These are phyloP conservation scores for Eristalinus sepulchralis DNA, from an alignment of 2,888 invertebrate genomes.

Conservation along the genomic window DNA sequence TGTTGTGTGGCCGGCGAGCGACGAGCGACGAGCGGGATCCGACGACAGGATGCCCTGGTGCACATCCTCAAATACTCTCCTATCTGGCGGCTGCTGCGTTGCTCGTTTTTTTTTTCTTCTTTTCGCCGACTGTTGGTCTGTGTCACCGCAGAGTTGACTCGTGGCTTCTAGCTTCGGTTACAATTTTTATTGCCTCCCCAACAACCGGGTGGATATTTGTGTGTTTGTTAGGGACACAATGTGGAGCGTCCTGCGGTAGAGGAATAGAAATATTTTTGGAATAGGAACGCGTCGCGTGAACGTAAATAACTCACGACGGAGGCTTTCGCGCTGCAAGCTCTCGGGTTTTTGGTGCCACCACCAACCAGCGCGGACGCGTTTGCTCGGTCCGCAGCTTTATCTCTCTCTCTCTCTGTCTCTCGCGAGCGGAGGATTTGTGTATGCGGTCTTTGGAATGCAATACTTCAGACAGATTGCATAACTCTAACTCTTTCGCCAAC, in stretches of 20 bases:
- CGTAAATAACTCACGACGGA: slow-evolving; percentile 65
- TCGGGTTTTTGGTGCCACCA: slow-evolving; percentile 48
- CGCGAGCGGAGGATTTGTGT: background rate
- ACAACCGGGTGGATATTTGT: slow-evolving; percentile 5
- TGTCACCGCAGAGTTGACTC: slow-evolving; percentile 65
- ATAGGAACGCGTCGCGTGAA: slow-evolving; percentile 65
- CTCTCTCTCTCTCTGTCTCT: slow-evolving; percentile 27
- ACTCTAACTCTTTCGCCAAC: slow-evolving; percentile 15
- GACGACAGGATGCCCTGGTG: slow-evolving; percentile 45
- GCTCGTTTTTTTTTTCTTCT: slow-evolving; percentile 1
- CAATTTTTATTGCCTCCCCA: slow-evolving; percentile 45
- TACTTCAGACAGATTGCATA: slow-evolving; percentile 64
- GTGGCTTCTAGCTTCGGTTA: slow-evolving; percentile 56
- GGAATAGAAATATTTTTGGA: slow-evolving; percentile 65
- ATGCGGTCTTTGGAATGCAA: slow-evolving; percentile 66
- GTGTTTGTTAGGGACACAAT: slow-evolving; percentile 33
- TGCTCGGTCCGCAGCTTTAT: background rate
- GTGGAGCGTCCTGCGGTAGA: slow-evolving; percentile 41
- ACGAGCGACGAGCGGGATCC: slow-evolving; percentile 36
- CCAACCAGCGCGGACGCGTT: slow-evolving; percentile 43
- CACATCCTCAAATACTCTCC: slow-evolving; percentile 35
- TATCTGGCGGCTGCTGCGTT: background rate
- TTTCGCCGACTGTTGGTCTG: slow-evolving; percentile 6
- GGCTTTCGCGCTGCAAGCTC: slow-evolving; percentile 49
- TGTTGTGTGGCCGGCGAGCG: slow-evolving; percentile 33